phyloP scores from a whole-genome alignment of 2,113 vertebrate genomes.

The Oxygymnocypris stewartii region DNA sequence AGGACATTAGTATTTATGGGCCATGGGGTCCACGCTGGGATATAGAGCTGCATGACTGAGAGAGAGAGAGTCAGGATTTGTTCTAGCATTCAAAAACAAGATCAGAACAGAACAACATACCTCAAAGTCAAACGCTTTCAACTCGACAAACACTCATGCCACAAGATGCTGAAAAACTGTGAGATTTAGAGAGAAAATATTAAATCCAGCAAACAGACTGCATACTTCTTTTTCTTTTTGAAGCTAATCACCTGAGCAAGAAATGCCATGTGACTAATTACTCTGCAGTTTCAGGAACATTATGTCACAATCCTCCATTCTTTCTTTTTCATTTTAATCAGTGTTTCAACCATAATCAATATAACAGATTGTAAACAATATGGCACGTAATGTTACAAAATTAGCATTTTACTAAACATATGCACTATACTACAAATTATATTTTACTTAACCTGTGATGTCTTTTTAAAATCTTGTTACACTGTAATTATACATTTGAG shows the following conservation, averaged over 20 bases:
- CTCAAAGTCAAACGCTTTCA: not conserved
- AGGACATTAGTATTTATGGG: conserved; percentile 80
- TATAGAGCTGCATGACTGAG: conserved; percentile 55
- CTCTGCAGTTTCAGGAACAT: not conserved
- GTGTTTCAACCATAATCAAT: not conserved
- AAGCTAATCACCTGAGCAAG: not conserved
- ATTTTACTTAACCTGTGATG: no score
- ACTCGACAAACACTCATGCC: not conserved
- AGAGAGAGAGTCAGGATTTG: conserved; percentile 16
- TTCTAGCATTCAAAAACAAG: not conserved
- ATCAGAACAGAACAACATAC: not conserved
- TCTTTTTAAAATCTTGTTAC: no score
- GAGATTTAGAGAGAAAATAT: not conserved
- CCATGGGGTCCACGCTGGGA: conserved; percentile 69
- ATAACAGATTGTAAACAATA: no score
- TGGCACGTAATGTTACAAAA: not conserved
- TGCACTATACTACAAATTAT: no score
- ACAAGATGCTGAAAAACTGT: not conserved
- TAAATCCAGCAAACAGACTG: not conserved
- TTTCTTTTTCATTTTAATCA: no score
- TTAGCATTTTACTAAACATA: not conserved
- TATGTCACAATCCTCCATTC: no score
- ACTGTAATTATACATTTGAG: no score
- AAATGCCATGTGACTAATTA: not conserved
- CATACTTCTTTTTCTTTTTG: not conserved